Base-by-base conservation (phyloP, 2,113 vertebrate species). In the Suncus etruscus region DNA sequence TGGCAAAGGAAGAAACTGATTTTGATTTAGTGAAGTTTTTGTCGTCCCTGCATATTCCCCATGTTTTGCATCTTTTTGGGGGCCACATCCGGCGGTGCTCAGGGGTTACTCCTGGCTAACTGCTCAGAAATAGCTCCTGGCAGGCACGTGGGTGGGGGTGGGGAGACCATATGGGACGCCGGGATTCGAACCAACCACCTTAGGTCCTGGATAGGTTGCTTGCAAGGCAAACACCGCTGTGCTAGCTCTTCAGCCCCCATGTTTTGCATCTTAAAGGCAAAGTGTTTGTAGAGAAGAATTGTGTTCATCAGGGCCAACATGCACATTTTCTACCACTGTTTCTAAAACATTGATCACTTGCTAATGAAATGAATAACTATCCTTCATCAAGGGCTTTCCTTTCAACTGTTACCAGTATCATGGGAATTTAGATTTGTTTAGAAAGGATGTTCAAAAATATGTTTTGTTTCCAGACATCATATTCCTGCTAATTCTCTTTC, bases 371-470 rank as follows among this genome's bases (percentile, higher is more conserved):
- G 70, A 75, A 58, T 65, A 54, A 73, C 65, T 24, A 7, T 51
- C 48, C 66, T 86, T 86, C 54, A 69, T 3, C 4, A 2, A 74
- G 58, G 77, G 58, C 16, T 87, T 93, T n/a, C 16, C 32, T 51
- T 66, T 70, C 68, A 48, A 14, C 22, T 75, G 86, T 6, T 11
- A 45, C 77, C 63, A 27, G 79, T 27, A 39, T 31, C 29, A n/a
- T 69, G 78, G 50, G n/a, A 69, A 74, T 72, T 93, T 93, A 88
- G 22, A 88, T 82, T 47, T 69, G 73, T 86, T 89, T 65, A 83
- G 81, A 86, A 89, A 22, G 29, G 72, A 76, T 45, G 31, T 18
- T 82, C 77, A 16, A 69, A 88, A 39, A 58, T 72, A n/a, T 84
- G 58, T 22, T 48, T 24, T 58, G 66, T 73, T 89, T 90, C 72